These are phyloP conservation scores for Theocolax elegans DNA, from an alignment of 1,140 invertebrate species.

Conservation along the genomic window DNA sequence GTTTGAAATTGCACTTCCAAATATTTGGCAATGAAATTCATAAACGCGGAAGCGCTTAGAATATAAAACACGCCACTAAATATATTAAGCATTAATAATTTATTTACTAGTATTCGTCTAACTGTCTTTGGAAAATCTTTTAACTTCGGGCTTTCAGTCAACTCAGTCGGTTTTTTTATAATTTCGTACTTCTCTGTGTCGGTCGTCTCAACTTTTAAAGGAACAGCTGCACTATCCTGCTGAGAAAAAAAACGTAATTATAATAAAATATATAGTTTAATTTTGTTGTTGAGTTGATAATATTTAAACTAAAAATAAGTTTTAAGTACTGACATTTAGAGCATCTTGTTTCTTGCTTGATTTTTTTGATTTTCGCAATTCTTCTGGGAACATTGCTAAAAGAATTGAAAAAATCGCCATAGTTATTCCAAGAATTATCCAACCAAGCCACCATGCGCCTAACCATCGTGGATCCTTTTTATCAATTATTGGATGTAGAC, in stretches of 20 bases:
- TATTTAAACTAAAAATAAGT: neutral
- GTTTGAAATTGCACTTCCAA: constrained; percentile 77
- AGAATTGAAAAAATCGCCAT: constrained; percentile 72
- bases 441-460: constrained; percentile 80
- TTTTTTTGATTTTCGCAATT: constrained; percentile 56
- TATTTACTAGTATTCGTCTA: constrained; percentile 71
- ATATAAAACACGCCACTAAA: constrained; percentile 72
- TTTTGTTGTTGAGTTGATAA: neutral
- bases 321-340: constrained; percentile 4
- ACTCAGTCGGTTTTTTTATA: neutral
- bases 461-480: constrained; percentile 75
- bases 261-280: neutral
- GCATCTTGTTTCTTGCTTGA: constrained; percentile 18
- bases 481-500: constrained; percentile 73
- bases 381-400: constrained; percentile 72
- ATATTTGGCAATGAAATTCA: constrained; percentile 78
- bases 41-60: constrained; percentile 75
- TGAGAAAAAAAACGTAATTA: neutral
- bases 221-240: constrained; percentile 53
- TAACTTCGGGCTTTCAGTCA: constrained; percentile 51
- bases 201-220: constrained; percentile 49
- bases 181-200: constrained; percentile 9
- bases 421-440: constrained; percentile 70
- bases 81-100: constrained; percentile 72
- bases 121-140: constrained; percentile 71